Percentiles rank a stretch among this genome's conserved stretches.
Evolutionary conservation across 2,113 vertebrate genomes (phyloP).

Genomic region (Chamaea fasciata): DNA sequence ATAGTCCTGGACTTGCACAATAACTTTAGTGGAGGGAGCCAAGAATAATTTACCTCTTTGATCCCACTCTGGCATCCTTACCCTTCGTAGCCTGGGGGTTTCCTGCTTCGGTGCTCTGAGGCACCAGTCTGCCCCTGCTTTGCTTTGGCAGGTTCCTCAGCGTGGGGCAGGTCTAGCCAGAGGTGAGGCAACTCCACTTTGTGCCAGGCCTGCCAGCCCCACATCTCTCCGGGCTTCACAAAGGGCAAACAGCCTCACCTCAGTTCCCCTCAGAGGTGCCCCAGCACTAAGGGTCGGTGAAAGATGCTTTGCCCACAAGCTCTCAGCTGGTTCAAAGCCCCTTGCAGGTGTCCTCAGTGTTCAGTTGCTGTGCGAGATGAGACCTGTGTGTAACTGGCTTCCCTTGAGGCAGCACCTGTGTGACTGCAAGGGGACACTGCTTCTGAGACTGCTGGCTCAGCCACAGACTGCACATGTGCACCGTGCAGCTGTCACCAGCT

Average conservation of each 20-base stretch:
- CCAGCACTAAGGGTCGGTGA: background rate
- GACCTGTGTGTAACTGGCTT: too few species aligned
- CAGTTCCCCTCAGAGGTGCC: accelerated
- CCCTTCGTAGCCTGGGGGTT: background rate
- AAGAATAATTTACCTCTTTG: background rate
- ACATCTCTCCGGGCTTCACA: accelerated
- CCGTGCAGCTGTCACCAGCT: background rate
- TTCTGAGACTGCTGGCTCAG: accelerated
- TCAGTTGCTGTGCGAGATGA: accelerated
- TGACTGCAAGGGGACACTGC: background rate
- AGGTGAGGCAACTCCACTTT: accelerated
- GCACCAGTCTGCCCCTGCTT: background rate
- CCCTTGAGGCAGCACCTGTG: background rate
- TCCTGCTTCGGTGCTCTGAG: accelerated
- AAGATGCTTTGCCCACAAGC: background rate
- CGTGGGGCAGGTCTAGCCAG: background rate
- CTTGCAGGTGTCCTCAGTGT: background rate
- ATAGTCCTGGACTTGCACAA: background rate
- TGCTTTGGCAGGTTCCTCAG: background rate
- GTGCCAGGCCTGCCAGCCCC: too few species aligned
- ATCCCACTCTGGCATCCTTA: accelerated
- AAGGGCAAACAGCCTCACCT: accelerated
- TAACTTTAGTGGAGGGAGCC: background rate
- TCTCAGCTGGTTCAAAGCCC: too few species aligned
- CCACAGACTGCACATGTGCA: accelerated